A percentile compares a stretch with the other conserved stretches of the same genome.
phyloP scores from a whole-genome alignment of 2,888 invertebrate species.

The Diaphora mendica region DNA sequence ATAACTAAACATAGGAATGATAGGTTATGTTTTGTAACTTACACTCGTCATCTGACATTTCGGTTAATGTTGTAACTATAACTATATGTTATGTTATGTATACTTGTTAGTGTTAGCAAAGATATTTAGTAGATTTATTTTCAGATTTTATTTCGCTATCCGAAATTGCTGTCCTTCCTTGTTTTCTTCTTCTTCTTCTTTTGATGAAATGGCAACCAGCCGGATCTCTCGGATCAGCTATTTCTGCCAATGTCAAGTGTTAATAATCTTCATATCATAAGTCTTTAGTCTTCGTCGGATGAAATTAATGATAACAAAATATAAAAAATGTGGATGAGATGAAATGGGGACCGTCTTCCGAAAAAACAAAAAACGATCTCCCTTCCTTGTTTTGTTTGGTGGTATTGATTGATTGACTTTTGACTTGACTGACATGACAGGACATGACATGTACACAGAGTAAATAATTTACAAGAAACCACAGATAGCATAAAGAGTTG shows the following conservation, averaged over 20 bases:
- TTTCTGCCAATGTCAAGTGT: no score
- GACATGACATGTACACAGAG: background rate
- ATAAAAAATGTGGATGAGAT: no score
- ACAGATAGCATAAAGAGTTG: background rate
- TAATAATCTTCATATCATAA: no score
- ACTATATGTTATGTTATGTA: no score
- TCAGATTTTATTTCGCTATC: background rate
- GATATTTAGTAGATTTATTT: background rate
- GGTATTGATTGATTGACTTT: no score
- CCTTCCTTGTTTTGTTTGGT: background rate
- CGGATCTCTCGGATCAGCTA: no score
- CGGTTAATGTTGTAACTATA: background rate
- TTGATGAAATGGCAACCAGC: no score
- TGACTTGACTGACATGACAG: background rate
- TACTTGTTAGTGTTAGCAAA: background rate
- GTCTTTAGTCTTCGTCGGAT: no score
- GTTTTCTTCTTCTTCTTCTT: no score
- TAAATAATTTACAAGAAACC: background rate
- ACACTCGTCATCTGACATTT: slow-evolving; percentile 77
- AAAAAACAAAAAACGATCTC: no score
- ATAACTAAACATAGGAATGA: background rate
- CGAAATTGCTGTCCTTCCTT: background rate
- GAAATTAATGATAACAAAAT: no score
- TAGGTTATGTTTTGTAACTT: slow-evolving; percentile 56
- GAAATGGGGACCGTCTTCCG: no score